Evolutionary conservation across 2,888 invertebrate genomes (phyloP).

Genomic region (Anoncus sp.): DNA sequence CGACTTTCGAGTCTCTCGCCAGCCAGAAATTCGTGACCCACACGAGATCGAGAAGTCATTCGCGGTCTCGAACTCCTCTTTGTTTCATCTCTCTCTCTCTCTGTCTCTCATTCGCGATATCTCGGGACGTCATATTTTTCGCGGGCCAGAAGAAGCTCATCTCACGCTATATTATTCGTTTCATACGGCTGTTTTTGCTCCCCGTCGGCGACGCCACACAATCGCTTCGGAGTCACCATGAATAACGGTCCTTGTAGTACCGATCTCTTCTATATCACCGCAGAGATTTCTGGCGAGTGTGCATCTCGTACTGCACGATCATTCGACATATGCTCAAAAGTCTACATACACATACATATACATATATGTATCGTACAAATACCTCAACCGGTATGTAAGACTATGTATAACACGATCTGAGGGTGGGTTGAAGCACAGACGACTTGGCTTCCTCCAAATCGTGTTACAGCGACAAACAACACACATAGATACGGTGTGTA

Average conservation of each 20-base stretch:
- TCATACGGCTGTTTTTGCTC: slow-evolving; percentile 23
- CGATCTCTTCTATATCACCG: slow-evolving; percentile 46
- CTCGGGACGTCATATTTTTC: slow-evolving; percentile 43
- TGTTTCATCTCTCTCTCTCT: slow-evolving; percentile 28
- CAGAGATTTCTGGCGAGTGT: slow-evolving; percentile 44
- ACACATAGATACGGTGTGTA: too few species aligned
- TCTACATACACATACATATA: slow-evolving; percentile 8
- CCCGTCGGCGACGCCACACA: slow-evolving; percentile 34
- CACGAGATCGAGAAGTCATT: slow-evolving; percentile 22
- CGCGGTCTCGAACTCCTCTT: slow-evolving; percentile 31
- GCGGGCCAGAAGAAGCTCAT: slow-evolving; percentile 35
- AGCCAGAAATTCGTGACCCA: slow-evolving; percentile 46
- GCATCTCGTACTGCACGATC: slow-evolving; percentile 61
- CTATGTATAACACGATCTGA: slow-evolving; percentile 58
- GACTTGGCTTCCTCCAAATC: slow-evolving; percentile 51
- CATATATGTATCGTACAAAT: slow-evolving; percentile 14
- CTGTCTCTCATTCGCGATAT: background rate
- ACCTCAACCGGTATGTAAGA: slow-evolving; percentile 23
- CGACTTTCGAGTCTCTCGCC: slow-evolving; percentile 9
- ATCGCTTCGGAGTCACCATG: slow-evolving; percentile 49
- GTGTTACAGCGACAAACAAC: slow-evolving; percentile 33
- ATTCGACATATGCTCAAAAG: slow-evolving; percentile 41
- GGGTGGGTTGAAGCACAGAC: slow-evolving; percentile 27
- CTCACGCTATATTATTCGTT: slow-evolving; percentile 49
- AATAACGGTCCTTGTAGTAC: slow-evolving; percentile 51